Base-by-base conservation (phyloP, 2,797 vertebrate genomes). In the Acrocephalus scirpaceus region DNA sequence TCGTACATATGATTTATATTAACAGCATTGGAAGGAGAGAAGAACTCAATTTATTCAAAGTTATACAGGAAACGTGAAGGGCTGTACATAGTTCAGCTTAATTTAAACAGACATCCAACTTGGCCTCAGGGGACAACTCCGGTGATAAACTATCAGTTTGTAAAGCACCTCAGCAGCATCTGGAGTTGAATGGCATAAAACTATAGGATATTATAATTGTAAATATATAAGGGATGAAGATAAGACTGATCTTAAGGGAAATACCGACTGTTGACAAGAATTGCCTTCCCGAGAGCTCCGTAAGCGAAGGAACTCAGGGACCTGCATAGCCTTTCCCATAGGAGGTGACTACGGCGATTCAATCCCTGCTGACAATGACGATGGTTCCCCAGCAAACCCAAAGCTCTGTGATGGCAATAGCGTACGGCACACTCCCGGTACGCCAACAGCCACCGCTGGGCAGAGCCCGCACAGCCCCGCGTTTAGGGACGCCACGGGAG, bases 401-500 rank as follows among this genome's bases (percentile, higher is more conserved):
- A 15, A n/a, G 45, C 9, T 10, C 18, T 44, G 56, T 2, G 2
- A 19, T 3, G 8, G 10, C 16, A 3, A 0, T 0, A 22, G 51
- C 32, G 19, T 1, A 1, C 3, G 48, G 27, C 57, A 13, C 65
- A 3, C 4, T 7, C 4, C 8, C n/a, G 2, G 23, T 0, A 12
- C 0, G 30, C 21, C 44, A 11, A 2, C 11, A 21, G 57, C 5
- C 1, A 4, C 7, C 11, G 11, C 16, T 0, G 10, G 16, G 16
- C 47, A 16, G 3, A 22, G 3, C 3, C 18, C 26, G 11, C 51
- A 0, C 5, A 11, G 32, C 38, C 15, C 47, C 4, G 3, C 3
- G 0, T 1, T 1, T 0, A 5, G 7, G 1, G 16, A 13, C 2
- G 18, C 17, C 3, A 4, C 0, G 22, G 16, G 15, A 15, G 10